Conservation (phyloP, 2,888 invertebrate genomes). For the Rhorus exstirpatorius region DNA sequence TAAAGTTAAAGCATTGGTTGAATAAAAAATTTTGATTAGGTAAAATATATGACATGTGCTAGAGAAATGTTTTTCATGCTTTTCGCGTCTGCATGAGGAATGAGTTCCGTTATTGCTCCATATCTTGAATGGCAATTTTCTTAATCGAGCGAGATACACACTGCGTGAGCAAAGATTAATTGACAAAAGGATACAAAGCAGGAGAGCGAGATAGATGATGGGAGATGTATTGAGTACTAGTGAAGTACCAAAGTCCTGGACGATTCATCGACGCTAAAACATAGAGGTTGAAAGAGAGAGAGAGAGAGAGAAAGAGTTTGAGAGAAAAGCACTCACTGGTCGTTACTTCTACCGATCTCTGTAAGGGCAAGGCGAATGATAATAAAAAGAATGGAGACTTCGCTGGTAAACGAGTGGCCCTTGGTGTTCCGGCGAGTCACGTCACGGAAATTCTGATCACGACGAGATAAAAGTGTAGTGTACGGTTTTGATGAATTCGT, state of each 20-base stretch:
- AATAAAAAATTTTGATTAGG: too few species aligned
- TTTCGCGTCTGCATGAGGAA: not conserved
- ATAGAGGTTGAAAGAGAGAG: slow-evolving; percentile 28
- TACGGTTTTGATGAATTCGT: not conserved
- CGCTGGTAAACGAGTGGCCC: slow-evolving; percentile 11
- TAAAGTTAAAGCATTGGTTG: too few species aligned
- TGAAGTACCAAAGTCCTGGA: slow-evolving; percentile 14
- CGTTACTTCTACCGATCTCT: slow-evolving; percentile 41
- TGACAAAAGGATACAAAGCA: slow-evolving; percentile 28
- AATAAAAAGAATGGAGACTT: slow-evolving; percentile 13
- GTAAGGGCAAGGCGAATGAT: not conserved
- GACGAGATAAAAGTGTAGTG: too few species aligned
- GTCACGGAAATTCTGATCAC: slow-evolving; percentile 15
- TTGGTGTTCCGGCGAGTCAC: slow-evolving; percentile 19
- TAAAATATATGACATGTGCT: too few species aligned
- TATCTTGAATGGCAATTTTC: not conserved
- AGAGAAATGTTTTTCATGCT: not conserved
- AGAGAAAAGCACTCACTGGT: slow-evolving; percentile 42
- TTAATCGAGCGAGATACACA: slow-evolving; percentile 11
- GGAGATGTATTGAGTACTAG: slow-evolving; percentile 52
- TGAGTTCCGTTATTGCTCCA: not conserved
- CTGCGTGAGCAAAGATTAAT: slow-evolving; percentile 60
- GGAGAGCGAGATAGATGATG: slow-evolving; percentile 32
- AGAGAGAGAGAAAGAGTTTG: slow-evolving; percentile 54
- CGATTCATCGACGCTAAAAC: slow-evolving; percentile 36